Evolutionary conservation across 2,888 invertebrate species (phyloP).

Genomic region (Amblyjoppa fuscipennis): DNA sequence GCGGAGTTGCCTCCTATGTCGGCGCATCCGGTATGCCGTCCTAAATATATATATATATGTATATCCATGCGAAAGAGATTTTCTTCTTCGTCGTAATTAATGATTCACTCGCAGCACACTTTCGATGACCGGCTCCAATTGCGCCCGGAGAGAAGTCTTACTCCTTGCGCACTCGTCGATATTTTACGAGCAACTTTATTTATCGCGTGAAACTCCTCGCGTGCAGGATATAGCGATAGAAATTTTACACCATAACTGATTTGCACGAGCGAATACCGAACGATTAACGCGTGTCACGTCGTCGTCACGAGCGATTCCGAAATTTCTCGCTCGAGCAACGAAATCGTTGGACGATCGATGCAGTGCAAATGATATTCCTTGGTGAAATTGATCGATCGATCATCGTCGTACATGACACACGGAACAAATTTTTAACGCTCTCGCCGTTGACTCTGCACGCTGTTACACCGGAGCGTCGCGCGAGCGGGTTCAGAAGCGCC

Average conservation of each 20-base stretch:
- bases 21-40: conserved; percentile 33
- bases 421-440: conserved; percentile 22
- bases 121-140: not conserved
- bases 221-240: not conserved
- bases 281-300: not conserved
- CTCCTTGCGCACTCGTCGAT: conserved; percentile 37
- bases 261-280: conserved; percentile 20
- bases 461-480: not conserved
- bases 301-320: not conserved
- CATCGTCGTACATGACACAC: conserved; percentile 34
- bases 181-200: conserved; percentile 17
- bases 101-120: conserved; percentile 54
- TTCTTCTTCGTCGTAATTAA: conserved; percentile 41
- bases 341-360: conserved; percentile 27
- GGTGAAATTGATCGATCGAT: conserved; percentile 33
- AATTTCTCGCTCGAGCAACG: not conserved
- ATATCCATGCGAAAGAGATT: conserved; percentile 48
- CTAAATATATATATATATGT: not conserved
- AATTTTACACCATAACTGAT: not conserved
- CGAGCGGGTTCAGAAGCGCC: not conserved
- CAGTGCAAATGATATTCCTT: not conserved
- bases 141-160: not conserved
- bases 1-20: not conserved
- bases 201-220: not conserved
- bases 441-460: conserved; percentile 19